phyloP scores from a whole-genome alignment of 1,140 invertebrate species.

The Drosophila nasuta region DNA sequence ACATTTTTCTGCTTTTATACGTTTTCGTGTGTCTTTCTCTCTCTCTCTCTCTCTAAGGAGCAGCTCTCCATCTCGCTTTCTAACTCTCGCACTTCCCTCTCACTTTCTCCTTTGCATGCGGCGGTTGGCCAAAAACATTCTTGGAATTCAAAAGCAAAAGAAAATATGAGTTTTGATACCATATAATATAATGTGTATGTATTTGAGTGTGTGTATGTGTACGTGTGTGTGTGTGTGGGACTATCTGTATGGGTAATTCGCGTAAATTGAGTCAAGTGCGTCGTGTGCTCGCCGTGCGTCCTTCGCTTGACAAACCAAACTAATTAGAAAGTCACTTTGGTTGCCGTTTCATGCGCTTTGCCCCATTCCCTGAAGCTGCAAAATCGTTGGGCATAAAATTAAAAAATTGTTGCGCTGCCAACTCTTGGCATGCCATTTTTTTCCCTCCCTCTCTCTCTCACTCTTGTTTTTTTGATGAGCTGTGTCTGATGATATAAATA shows the following conservation, averaged over 20 bases:
- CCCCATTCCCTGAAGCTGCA: slow-evolving; percentile 45
- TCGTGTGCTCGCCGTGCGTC: slow-evolving; percentile 53
- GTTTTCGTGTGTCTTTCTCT: slow-evolving; percentile 52
- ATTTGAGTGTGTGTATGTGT: slow-evolving; percentile 3
- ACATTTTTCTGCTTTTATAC: slow-evolving; percentile 72
- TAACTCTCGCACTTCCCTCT: not conserved
- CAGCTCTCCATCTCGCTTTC: slow-evolving; percentile 4
- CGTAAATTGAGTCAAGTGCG: slow-evolving; percentile 77
- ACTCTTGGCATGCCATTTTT: slow-evolving; percentile 29
- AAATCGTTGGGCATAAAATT: slow-evolving; percentile 77
- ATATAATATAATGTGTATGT: slow-evolving; percentile 27
- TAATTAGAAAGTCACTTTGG: slow-evolving; percentile 82
- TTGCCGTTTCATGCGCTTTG: slow-evolving; percentile 42
- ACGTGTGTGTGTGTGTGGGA: slow-evolving; percentile 4
- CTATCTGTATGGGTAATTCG: slow-evolving; percentile 39
- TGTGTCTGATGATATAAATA: slow-evolving; percentile 8
- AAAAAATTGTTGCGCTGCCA: slow-evolving; percentile 57
- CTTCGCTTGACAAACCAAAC: slow-evolving; percentile 73
- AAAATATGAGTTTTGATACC: slow-evolving; percentile 73
- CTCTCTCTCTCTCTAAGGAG: too few relatives aligned
- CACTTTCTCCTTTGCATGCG: not conserved
- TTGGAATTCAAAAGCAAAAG: slow-evolving; percentile 72
- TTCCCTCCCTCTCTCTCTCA: not conserved
- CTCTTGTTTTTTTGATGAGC: slow-evolving; percentile 10
- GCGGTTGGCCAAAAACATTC: slow-evolving; percentile 58